These are phyloP conservation scores for Acanthaster planci DNA, from an alignment of 35 echinoderm and acorn worm genomes.

Conservation along the genomic window DNA sequence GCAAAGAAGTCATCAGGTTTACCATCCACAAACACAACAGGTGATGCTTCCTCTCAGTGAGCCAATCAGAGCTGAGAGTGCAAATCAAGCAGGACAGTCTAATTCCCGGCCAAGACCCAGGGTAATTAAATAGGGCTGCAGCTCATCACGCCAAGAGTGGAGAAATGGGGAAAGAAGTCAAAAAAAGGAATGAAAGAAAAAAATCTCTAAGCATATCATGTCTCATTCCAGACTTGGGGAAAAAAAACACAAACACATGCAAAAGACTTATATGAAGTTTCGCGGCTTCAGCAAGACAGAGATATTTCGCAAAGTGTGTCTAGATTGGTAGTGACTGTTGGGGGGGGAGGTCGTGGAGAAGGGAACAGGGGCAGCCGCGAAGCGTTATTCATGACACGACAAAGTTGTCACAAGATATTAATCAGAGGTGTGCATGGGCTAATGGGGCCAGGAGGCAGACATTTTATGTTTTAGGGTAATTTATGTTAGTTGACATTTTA, in stretches of 20 bases:
- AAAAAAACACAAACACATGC: too few relatives aligned
- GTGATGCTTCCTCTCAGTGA: background rate
- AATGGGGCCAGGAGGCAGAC: background rate
- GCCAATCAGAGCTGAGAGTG: background rate
- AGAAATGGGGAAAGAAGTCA: background rate
- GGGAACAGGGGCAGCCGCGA: background rate
- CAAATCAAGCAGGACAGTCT: slow-evolving; percentile 4
- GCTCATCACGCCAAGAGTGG: background rate
- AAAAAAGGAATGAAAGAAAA: background rate
- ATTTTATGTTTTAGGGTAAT: background rate
- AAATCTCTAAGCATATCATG: background rate
- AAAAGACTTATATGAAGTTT: background rate
- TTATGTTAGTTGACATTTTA: slow-evolving; percentile 26
- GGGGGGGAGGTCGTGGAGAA: background rate
- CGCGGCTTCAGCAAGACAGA: background rate
- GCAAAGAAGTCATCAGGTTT: background rate
- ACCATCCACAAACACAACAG: background rate
- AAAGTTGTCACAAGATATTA: slow-evolving; percentile 32
- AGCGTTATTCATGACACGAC: slow-evolving; percentile 16
- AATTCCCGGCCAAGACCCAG: slow-evolving; percentile 2
- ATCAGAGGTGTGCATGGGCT: slow-evolving; percentile 4
- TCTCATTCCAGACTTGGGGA: too few relatives aligned
- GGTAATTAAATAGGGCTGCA: slow-evolving; percentile 14
- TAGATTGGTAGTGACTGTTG: slow-evolving; percentile 8
- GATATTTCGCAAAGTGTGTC: background rate